A percentile compares a stretch with the other conserved stretches of the same genome.
Conservation (phyloP, 2,113 vertebrate species). For the Columba livia region DNA sequence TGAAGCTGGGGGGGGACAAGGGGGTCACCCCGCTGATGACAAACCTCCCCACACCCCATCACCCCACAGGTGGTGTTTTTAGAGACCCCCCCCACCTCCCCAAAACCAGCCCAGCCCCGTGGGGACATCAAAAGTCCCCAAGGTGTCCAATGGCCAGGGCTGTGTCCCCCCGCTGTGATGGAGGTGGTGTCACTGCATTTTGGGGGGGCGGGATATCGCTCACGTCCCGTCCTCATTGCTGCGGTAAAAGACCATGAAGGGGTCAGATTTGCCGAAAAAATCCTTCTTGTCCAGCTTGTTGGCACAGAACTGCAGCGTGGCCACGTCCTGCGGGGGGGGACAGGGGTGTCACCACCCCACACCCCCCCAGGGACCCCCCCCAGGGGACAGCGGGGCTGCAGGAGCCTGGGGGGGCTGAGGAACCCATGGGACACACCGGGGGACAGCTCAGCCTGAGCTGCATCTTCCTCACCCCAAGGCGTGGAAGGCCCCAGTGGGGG, state of each 20-base stretch:
- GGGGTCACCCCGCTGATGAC: no score
- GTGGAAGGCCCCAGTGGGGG: not conserved
- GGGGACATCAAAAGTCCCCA: not conserved
- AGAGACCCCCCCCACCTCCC: no score
- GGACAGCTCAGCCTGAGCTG: no score
- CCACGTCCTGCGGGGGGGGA: not conserved
- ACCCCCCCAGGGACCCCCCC: not conserved
- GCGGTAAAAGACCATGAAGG: slow-evolving; percentile 50
- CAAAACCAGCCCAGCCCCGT: not conserved
- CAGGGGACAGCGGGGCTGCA: rapidly evolving
- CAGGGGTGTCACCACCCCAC: not conserved
- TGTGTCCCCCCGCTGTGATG: not conserved
- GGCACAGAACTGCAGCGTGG: slow-evolving; percentile 41
- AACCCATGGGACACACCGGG: no score
- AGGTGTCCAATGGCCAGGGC: not conserved
- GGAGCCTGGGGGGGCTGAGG: no score
- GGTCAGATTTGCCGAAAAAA: slow-evolving; percentile 45
- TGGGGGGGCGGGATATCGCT: not conserved
- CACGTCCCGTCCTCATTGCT: slow-evolving; percentile 43
- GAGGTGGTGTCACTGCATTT: not conserved
- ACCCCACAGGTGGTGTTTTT: no score
- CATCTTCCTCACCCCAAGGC: no score
- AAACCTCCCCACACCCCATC: not conserved
- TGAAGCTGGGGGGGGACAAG: slow-evolving; percentile 67
- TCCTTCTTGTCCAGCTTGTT: slow-evolving; percentile 55